A percentile compares a stretch with the other conserved stretches of the same genome.
phyloP scores from a whole-genome alignment of 2,113 vertebrate genomes.

The Prionailurus viverrinus region DNA sequence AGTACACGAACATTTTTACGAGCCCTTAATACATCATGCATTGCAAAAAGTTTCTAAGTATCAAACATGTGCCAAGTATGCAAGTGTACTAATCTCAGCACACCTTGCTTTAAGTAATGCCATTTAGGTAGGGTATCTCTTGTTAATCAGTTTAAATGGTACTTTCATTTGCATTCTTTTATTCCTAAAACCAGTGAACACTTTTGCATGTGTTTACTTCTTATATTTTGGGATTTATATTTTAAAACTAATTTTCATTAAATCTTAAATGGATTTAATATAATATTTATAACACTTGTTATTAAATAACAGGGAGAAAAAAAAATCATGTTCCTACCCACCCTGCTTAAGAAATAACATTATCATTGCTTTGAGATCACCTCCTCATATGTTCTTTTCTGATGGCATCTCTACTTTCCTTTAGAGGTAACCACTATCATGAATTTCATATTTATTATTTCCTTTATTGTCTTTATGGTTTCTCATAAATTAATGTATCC shows the following conservation, averaged over 20 bases:
- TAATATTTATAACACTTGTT: not conserved
- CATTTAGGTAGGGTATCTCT: not conserved
- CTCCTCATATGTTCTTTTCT: not conserved
- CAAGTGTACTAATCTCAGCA: not conserved
- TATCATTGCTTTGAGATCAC: not conserved
- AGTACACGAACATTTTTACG: slow-evolving; percentile 24
- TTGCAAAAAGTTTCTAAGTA: not conserved
- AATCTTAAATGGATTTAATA: not conserved
- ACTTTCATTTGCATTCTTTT: slow-evolving; percentile 18
- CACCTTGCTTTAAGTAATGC: not conserved
- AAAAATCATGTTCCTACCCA: not conserved
- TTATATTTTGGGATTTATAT: not conserved
- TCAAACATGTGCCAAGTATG: not conserved
- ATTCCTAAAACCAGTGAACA: slow-evolving; percentile 8
- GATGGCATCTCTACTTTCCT: not conserved
- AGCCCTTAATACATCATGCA: not conserved
- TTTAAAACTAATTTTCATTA: not conserved
- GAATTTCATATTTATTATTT: not conserved
- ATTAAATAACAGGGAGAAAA: not conserved
- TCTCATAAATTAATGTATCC: not conserved
- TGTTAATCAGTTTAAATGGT: not conserved
- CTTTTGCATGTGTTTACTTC: not conserved
- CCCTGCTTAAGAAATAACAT: not conserved
- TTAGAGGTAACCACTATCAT: not conserved
- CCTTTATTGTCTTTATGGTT: not conserved